These are phyloP conservation scores for Gymnarchus niloticus DNA, from an alignment of 2,113 vertebrate species.

Conservation along the genomic window DNA sequence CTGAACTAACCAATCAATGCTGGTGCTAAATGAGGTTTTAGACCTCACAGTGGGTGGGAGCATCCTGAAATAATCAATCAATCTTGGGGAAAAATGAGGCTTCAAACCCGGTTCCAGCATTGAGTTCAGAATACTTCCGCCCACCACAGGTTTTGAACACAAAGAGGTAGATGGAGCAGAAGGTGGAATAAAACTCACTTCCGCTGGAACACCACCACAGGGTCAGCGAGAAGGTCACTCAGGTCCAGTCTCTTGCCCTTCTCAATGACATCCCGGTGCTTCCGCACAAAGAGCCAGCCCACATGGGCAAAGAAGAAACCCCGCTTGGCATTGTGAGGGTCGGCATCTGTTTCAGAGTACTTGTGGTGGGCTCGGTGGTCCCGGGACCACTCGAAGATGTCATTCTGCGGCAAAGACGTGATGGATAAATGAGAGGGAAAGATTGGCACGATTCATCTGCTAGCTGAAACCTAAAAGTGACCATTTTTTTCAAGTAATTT, in stretches of 20 bases:
- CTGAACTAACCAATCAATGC: no score
- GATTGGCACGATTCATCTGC: neutral
- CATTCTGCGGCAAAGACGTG: constrained; percentile 50
- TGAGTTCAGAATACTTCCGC: no score
- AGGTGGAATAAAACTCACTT: constrained; percentile 52
- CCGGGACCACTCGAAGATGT: constrained; percentile 67
- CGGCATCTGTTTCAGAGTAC: constrained; percentile 65
- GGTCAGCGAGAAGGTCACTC: constrained; percentile 63
- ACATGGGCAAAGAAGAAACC: constrained; percentile 73
- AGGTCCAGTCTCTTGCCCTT: constrained; percentile 65
- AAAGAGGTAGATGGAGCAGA: neutral
- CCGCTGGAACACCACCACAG: constrained; percentile 64
- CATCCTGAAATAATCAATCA: no score
- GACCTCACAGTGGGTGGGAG: no score
- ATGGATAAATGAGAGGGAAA: neutral
- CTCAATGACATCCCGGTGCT: constrained; percentile 66
- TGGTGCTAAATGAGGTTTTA: neutral
- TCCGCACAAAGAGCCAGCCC: constrained; percentile 65
- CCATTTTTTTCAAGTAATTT: neutral
- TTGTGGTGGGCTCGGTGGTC: constrained; percentile 71
- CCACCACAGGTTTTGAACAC: no score
- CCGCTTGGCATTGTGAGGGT: constrained; percentile 60
- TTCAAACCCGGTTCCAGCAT: no score
- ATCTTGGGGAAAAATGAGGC: neutral
- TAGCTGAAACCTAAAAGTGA: neutral